Base-by-base conservation (phyloP, 1,140 invertebrate genomes). In the Drusus annulatus region DNA sequence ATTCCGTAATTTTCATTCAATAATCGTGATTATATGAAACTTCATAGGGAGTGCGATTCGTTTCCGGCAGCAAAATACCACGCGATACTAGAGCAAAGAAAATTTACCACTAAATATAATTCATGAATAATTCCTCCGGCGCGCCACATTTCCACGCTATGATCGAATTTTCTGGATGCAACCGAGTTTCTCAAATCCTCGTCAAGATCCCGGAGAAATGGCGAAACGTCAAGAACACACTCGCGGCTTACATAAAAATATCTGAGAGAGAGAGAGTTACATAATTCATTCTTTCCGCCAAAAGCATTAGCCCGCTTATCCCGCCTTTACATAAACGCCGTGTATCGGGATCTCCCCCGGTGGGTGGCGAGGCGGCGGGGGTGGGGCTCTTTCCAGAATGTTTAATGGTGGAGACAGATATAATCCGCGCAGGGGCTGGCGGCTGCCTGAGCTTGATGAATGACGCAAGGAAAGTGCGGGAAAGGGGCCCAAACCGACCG, bases 201-300 rank as follows among this genome's bases (percentile, higher is more conserved):
- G 54, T 75, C 71, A 28, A 31, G 71, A 75, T 73, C 52, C 52
- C 71, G 60, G 17, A 71, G 50, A 68, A 69, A 58, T 65, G 79
- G 69, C 68, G 54, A 65, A 76, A 80, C 79, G 68, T 80, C 79
- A 80, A 75, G 54, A 80, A 62, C 71, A 74, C 36, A 62, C 78
- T 73, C 78, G 71, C 79, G 71, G 45, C 69, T 63, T 52, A 75
- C 79, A 80, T 80, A 80, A 80, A 80, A 80, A 80, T 75, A 80
- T 80, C 31, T 17, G 19, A 62, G 68, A 68, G 78, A 71, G 63
- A 80, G 56, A 63, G 68, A 62, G 79, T 80, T 80, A 80, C 79
- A 80, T 80, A 80, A 80, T 80, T 80, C 79, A 80, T 80, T 80
- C 79, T 80, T 80, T 80, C 79, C 79, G 79, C 69, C 69, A 63